Conservation (phyloP, 2,113 vertebrate genomes). For the Clupea harengus region DNA sequence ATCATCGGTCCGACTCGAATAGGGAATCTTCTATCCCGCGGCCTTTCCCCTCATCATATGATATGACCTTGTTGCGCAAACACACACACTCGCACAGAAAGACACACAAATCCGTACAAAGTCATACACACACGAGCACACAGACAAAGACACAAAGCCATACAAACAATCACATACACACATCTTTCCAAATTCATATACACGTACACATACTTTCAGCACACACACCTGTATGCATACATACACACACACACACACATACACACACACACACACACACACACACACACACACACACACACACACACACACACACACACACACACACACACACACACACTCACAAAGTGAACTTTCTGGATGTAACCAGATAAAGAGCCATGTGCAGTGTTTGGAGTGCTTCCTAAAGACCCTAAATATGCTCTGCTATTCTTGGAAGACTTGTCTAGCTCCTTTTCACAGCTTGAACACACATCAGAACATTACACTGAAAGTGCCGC, state of each 20-base stretch:
- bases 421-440: not conserved
- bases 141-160: not conserved
- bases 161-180: not conserved
- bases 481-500: not conserved
- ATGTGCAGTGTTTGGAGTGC: not conserved
- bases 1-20: constrained; percentile 3
- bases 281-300: not conserved
- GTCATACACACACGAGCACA: not conserved
- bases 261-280: not conserved
- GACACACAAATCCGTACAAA: not conserved
- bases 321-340: not conserved
- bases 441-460: not conserved
- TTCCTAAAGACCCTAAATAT: not conserved
- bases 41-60: not conserved
- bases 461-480: constrained; percentile 4
- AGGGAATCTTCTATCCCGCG: not conserved
- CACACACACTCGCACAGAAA: not conserved
- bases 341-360: not conserved
- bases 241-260: not conserved
- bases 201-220: not conserved
- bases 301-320: constrained; percentile 3
- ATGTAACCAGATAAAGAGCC: not conserved
- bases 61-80: not conserved
- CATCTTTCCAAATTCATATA: not conserved
- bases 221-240: not conserved